Evolutionary conservation across 1,140 invertebrate genomes (phyloP), one percentile per base, ranked within the genome.

Genomic region (Macrotrachela quadricornifera): DNA sequence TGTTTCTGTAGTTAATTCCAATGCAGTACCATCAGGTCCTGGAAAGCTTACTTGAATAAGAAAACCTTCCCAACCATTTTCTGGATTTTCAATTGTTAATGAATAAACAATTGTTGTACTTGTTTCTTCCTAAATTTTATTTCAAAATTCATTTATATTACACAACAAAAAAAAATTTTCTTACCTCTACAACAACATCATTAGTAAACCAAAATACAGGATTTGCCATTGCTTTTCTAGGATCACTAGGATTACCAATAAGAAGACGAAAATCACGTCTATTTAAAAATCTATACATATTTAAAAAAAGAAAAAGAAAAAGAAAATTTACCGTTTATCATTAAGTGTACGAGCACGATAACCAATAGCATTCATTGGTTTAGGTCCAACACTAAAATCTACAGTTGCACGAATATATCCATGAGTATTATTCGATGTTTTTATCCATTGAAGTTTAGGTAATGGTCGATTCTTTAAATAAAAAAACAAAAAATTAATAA

Each of bases 1-100:
- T 6, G 58, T 53, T 50, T 66, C 60, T 1, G 64, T 63, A 36
- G 64, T 64, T 47, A 64, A 30, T 53, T 62, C 58, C 15, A 64
- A 44, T 12, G 57, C 59, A 16, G 57, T 53, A 42, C 56, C 59
- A 16, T 56, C 57, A n/a, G 60, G 45, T 44, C 63, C 63, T 4
- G 51, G 47, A 55, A 62, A 65, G 13, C 55, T 59, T 40, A 61
- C 50, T 56, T 63, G 59, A 38, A 63, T 61, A 43, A 63, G 62
- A 53, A 62, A 63, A 0, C 58, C 59, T 15, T 56, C 49, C 63
- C 62, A 64, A 41, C 61, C 62, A 12, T 53, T 48, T 8, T 17
- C 38, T 17, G 63, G 62, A 53, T 60, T 62, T 10, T 56, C 46
- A 45, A 59, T 59, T 45, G 59, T 50, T 12, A 50, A 60, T n/a